Evolutionary conservation across 2,113 vertebrate genomes (phyloP), one percentile per base, ranked within the genome.

Genomic region (Psilopsiagon aurifrons): DNA sequence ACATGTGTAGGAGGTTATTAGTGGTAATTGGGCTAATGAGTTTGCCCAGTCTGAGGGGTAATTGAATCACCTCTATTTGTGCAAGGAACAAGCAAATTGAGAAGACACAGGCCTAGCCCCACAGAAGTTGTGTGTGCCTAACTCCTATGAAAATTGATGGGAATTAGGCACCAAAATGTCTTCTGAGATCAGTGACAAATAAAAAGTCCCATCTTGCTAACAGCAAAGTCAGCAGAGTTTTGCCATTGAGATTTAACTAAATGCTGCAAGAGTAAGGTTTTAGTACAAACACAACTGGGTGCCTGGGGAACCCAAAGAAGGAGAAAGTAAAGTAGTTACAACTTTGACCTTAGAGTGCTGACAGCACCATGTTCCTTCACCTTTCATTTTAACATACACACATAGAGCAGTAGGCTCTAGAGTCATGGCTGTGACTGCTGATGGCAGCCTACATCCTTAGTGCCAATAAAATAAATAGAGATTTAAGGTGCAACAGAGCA

Each of bases 1-100:
- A 80, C 0, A 31, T 55, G 49, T 89, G 92, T 67, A 85, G 75
- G 81, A 94, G 88, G 85, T 80, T 93, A 90, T 92, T 93, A 95
- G 87, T 83, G 81, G 68, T 92, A 96, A 94, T 86, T 93, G 92
- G 76, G 75, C 46, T 86, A 88, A 92, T 93, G 64, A 95, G 89
- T 85, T 96, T 91, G 93, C 89, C 93, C 94, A 76, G 86, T 92
- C 89, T 59, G 33, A 86, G 85, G 85, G 83, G 82, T 96, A 96
- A 95, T 54, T 88, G 54, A 92, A 95, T 92, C 94, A 90, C 76
- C 79, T 88, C 93, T 62, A 24, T 94, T 77, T 96, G 49, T 83
- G 90, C 49, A 96, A 86, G 86, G 80, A 93, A 91, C 80, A 85
- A 76, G 71, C 46, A 93, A 77, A 95, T 19, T 93, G 93, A 96